Percentiles rank a stretch among this genome's conserved stretches.
Conservation (phyloP, 2,797 vertebrate species). For the Jordanella pulchra region DNA sequence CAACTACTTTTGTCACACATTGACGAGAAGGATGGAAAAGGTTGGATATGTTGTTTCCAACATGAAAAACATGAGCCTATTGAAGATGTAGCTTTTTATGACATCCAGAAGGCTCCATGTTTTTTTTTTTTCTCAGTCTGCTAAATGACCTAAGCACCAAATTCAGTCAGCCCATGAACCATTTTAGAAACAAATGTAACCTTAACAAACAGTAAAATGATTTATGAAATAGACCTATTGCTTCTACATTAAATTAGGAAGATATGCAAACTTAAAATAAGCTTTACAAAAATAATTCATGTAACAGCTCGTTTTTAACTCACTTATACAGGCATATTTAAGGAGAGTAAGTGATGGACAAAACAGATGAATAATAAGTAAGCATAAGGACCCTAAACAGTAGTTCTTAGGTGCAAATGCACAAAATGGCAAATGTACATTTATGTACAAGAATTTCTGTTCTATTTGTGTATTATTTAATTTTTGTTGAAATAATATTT, state of each 20-base stretch:
- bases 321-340: neutral
- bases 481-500: neutral
- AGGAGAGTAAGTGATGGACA: neutral
- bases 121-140: neutral
- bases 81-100: neutral
- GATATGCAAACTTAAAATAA: no score
- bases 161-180: neutral
- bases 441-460: neutral
- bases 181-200: no score
- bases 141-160: neutral
- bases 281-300: neutral
- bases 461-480: neutral
- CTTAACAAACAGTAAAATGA: neutral
- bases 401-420: neutral
- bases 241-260: neutral
- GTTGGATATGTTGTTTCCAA: neutral
- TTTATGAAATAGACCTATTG: neutral
- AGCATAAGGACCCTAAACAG: neutral
- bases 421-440: neutral
- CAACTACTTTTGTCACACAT: conserved; percentile 36
- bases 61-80: conserved; percentile 2
- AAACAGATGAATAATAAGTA: neutral
- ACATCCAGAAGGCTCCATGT: no score
- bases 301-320: neutral
- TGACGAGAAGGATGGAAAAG: conserved; percentile 18